Evolutionary conservation across 2,888 invertebrate species (phyloP).

Genomic region (Hermodice carunculata): DNA sequence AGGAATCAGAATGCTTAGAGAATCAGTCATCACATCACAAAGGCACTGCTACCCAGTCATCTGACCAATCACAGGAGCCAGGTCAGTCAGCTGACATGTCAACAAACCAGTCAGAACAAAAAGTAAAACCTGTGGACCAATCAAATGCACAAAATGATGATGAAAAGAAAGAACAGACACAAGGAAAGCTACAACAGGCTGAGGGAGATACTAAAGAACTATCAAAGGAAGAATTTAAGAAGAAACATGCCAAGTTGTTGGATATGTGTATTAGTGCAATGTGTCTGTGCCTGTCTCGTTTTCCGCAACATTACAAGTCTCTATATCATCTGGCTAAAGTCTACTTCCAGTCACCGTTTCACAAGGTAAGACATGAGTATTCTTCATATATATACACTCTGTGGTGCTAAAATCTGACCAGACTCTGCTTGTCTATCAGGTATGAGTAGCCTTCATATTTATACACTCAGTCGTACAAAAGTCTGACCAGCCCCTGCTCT

Average conservation of each 20-base stretch:
- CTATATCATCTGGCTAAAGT: constrained; percentile 88
- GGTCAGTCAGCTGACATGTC: too few species aligned
- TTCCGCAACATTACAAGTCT: constrained; percentile 94
- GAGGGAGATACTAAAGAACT: background rate
- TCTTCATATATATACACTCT: too few species aligned
- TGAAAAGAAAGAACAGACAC: background rate
- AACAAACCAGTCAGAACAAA: background rate
- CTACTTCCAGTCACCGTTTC: constrained; percentile 72
- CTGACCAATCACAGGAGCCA: too few species aligned
- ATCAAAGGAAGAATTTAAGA: background rate
- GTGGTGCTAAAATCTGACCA: too few species aligned
- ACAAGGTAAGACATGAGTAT: constrained; percentile 31
- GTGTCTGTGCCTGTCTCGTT: constrained; percentile 86
- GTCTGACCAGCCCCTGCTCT: too few species aligned
- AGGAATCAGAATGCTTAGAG: too few species aligned
- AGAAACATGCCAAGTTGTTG: constrained; percentile 71
- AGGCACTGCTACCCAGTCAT: too few species aligned
- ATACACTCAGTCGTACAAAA: too few species aligned
- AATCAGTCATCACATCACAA: too few species aligned
- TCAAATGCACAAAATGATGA: background rate
- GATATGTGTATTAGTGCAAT: constrained; percentile 81
- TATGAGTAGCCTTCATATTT: too few species aligned
- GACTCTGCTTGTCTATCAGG: too few species aligned
- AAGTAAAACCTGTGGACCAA: background rate
- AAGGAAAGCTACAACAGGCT: background rate